Evolutionary conservation across 2,113 vertebrate species (phyloP).

Genomic region (Odocoileus virginianus): DNA sequence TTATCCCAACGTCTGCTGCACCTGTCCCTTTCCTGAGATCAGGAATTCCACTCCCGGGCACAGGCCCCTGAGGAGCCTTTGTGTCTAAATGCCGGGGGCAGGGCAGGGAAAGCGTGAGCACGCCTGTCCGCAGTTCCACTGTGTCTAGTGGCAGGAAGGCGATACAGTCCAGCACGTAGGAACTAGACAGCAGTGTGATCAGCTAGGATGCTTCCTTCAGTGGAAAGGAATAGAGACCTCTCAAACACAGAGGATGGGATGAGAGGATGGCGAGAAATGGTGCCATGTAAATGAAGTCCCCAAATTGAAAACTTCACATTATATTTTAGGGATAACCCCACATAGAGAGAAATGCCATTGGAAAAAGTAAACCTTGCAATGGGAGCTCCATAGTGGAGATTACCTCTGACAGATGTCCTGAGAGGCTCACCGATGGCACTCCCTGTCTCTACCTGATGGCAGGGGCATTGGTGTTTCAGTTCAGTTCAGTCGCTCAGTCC

Average conservation of each 20-base stretch:
- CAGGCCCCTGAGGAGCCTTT: rapidly evolving
- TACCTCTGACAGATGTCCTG: rapidly evolving
- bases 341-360: rapidly evolving
- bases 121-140: rapidly evolving
- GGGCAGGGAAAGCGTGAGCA: too few relatives aligned
- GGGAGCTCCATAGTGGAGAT: rapidly evolving
- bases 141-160: too few relatives aligned
- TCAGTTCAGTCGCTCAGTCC: rapidly evolving
- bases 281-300: rapidly evolving
- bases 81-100: rapidly evolving
- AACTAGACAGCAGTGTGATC: rapidly evolving
- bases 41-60: background rate
- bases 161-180: background rate
- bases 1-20: rapidly evolving
- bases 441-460: rapidly evolving
- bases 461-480: rapidly evolving
- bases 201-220: background rate
- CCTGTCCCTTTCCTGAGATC: rapidly evolving
- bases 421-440: rapidly evolving
- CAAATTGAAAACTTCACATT: background rate
- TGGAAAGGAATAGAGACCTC: too few relatives aligned
- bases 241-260: background rate
- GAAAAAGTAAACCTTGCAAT: rapidly evolving
- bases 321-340: too few relatives aligned
- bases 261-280: rapidly evolving